Conservation (phyloP, 1,140 invertebrate genomes). For the Trialeurodes vaporariorum region DNA sequence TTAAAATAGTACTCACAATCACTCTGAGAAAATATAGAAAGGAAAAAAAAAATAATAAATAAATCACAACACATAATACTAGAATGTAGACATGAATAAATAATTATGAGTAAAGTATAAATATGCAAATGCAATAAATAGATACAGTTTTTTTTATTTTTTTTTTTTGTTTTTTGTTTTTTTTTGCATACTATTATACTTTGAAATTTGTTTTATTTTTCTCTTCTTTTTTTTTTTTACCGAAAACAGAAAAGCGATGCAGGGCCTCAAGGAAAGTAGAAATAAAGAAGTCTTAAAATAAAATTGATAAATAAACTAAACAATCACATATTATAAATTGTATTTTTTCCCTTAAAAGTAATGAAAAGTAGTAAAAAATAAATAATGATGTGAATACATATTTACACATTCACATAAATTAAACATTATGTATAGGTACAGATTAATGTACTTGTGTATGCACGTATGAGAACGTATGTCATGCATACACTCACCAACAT, state of each 20-base stretch:
- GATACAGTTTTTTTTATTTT: too few species aligned
- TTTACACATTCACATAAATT: background rate
- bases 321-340: background rate
- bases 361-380: background rate
- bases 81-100: background rate
- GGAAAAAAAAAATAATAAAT: background rate
- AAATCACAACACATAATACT: conserved; percentile 1
- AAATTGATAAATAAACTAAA: background rate
- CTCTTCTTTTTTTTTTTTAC: too few species aligned
- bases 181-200: too few species aligned
- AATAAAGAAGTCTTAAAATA: background rate
- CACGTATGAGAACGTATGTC: too few species aligned
- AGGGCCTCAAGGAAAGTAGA: background rate
- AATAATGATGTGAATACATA: conserved; percentile 2
- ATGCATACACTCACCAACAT: too few species aligned
- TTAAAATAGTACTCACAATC: background rate
- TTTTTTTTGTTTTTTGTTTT: too few species aligned
- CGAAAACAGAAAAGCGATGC: background rate
- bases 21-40: background rate
- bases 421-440: background rate
- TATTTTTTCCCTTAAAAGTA: background rate
- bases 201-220: too few species aligned
- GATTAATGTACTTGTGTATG: too few species aligned
- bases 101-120: background rate
- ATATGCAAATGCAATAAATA: background rate